Evolutionary conservation across 2,113 vertebrate genomes (phyloP).

Genomic region (Podilymbus podiceps): DNA sequence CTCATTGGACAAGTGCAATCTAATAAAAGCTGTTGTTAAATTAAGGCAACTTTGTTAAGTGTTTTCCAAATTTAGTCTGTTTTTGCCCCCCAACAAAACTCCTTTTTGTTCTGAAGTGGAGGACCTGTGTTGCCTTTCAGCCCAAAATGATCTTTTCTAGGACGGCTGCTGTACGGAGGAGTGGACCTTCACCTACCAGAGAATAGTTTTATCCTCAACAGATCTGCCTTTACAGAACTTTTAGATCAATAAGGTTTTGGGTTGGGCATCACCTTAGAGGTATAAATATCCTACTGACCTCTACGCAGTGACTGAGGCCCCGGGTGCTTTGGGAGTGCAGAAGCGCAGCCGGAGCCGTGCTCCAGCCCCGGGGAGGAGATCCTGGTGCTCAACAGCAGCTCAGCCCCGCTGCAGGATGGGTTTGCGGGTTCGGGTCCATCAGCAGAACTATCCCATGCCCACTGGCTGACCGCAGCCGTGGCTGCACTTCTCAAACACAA

Average conservation of each 20-base stretch:
- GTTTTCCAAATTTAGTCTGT: conserved; percentile 50
- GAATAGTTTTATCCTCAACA: background rate
- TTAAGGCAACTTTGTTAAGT: conserved; percentile 23
- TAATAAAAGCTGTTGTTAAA: conserved; percentile 68
- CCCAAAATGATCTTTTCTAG: background rate
- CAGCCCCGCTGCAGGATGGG: accelerated
- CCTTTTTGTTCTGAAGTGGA: background rate
- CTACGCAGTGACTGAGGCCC: accelerated
- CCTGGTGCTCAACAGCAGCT: background rate
- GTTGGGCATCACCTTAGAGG: background rate
- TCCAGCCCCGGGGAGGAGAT: background rate
- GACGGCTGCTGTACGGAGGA: background rate
- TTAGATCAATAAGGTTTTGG: background rate
- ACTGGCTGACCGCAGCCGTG: background rate
- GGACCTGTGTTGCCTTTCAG: background rate
- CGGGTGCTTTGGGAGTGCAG: background rate
- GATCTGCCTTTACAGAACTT: background rate
- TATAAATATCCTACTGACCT: background rate
- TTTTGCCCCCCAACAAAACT: background rate
- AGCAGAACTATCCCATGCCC: background rate
- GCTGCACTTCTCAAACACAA: background rate
- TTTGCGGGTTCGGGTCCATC: background rate
- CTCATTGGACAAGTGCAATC: conserved; percentile 61
- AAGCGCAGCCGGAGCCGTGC: background rate
- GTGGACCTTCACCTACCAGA: background rate